phyloP scores from a whole-genome alignment of 2,888 invertebrate species.

The Peribatodes rhomboidaria region DNA sequence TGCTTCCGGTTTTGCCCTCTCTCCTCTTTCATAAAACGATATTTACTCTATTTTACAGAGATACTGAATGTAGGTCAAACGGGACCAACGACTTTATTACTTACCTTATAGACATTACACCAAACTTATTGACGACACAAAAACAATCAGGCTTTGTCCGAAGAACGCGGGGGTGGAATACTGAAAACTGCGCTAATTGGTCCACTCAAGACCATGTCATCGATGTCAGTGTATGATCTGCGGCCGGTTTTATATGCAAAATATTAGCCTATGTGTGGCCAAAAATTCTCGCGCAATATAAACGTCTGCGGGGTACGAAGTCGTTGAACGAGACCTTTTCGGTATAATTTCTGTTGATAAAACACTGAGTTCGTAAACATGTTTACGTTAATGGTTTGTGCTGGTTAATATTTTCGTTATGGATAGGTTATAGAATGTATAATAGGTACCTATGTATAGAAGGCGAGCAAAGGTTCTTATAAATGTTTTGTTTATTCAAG shows the following conservation, averaged over 20 bases:
- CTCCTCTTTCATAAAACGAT: constrained; percentile 39
- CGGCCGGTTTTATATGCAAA: background rate
- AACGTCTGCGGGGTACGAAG: background rate
- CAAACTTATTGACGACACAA: background rate
- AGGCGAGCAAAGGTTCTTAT: background rate
- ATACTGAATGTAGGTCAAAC: constrained; percentile 40
- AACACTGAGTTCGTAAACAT: constrained; percentile 28
- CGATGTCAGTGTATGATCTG: background rate
- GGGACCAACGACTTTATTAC: background rate
- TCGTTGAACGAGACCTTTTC: constrained; percentile 21
- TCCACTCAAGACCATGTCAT: background rate
- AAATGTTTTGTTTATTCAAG: background rate
- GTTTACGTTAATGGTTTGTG: constrained; percentile 29
- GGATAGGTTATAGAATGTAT: background rate
- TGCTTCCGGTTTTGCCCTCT: constrained; percentile 27
- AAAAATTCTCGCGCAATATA: background rate
- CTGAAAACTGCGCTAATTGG: background rate
- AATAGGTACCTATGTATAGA: background rate
- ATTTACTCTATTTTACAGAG: constrained; percentile 41
- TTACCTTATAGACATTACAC: background rate
- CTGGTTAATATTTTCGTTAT: constrained; percentile 20
- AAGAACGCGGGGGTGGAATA: background rate
- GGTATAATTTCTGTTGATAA: constrained; percentile 29
- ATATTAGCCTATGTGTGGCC: background rate
- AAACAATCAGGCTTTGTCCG: background rate